phyloP scores from a whole-genome alignment of 2,113 vertebrate genomes.

The Ascaphus truei region DNA sequence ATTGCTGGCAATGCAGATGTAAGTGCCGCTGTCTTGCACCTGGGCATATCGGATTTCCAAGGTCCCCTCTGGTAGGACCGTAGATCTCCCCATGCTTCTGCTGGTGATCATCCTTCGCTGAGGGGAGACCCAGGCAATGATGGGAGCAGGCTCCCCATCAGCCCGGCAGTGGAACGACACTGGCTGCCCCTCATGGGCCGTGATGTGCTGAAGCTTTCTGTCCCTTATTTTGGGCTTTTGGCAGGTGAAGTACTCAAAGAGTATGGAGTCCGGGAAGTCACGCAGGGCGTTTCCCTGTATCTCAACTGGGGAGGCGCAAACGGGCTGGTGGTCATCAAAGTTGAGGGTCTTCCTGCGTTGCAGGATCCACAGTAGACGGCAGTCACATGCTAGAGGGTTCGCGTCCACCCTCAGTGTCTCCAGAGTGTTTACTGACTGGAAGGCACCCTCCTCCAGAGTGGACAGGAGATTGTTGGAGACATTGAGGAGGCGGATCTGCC shows the following conservation, averaged over 20 bases:
- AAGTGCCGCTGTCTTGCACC: conserved; percentile 89
- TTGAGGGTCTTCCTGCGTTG: conserved; percentile 90
- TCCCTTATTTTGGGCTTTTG: conserved; percentile 91
- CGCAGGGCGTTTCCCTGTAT: conserved; percentile 83
- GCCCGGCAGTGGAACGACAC: conserved; percentile 88
- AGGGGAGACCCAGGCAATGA: conserved; percentile 90
- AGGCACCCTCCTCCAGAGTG: conserved; percentile 85
- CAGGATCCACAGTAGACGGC: conserved; percentile 92
- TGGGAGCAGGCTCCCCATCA: conserved; percentile 83
- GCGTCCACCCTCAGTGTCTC: conserved; percentile 86
- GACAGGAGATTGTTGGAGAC: conserved; percentile 84
- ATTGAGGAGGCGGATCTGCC: conserved; percentile 89
- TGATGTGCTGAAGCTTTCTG: conserved; percentile 82
- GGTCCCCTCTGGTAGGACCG: conserved; percentile 81
- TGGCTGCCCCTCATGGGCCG: conserved; percentile 74
- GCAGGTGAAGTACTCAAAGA: conserved; percentile 95
- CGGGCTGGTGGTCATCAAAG: conserved; percentile 81
- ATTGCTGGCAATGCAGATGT: conserved; percentile 96
- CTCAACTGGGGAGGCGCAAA: conserved; percentile 77
- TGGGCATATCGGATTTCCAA: conserved; percentile 83
- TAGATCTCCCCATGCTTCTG: conserved; percentile 70
- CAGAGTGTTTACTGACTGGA: conserved; percentile 89
- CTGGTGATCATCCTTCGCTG: conserved; percentile 82
- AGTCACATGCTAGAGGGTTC: conserved; percentile 93
- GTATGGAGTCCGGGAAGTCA: conserved; percentile 79